Conservation (phyloP, 2,888 invertebrate species). For the Orthosia gothica region DNA sequence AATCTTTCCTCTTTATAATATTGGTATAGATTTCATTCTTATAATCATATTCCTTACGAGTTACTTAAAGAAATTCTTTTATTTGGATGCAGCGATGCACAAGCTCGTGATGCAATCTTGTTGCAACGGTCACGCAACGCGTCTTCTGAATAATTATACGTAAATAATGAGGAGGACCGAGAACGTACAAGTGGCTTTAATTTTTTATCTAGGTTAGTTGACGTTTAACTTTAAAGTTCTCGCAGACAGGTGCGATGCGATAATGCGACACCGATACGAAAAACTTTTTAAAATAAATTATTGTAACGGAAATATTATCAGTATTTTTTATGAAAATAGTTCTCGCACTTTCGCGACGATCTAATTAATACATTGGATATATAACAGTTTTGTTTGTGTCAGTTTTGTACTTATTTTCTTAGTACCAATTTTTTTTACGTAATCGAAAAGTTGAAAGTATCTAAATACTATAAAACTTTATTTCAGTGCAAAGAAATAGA, state of each 20-base stretch:
- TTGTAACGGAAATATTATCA: too few relatives aligned
- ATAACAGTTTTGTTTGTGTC: too few relatives aligned
- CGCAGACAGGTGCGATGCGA: not conserved
- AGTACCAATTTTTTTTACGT: too few relatives aligned
- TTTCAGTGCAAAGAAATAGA: constrained; percentile 3
- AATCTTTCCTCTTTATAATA: too few relatives aligned
- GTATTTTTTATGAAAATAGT: too few relatives aligned
- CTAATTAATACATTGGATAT: too few relatives aligned
- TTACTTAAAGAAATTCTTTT: constrained; percentile 35
- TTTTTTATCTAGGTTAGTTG: not conserved
- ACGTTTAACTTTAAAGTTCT: not conserved
- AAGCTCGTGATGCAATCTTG: constrained; percentile 60
- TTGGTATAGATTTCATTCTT: not conserved
- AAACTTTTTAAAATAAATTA: not conserved
- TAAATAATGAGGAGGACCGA: constrained; percentile 34
- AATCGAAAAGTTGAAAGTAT: not conserved
- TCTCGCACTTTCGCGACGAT: too few relatives aligned
- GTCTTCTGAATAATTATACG: constrained; percentile 59
- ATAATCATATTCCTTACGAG: not conserved
- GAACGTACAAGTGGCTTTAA: constrained; percentile 10
- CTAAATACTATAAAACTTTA: not conserved
- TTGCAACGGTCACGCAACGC: constrained; percentile 63
- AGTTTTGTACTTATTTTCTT: too few relatives aligned
- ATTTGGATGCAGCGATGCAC: constrained; percentile 61
- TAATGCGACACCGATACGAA: not conserved